Base-by-base conservation (phyloP, 2,888 invertebrate species). In the Trachelus tabidus region DNA sequence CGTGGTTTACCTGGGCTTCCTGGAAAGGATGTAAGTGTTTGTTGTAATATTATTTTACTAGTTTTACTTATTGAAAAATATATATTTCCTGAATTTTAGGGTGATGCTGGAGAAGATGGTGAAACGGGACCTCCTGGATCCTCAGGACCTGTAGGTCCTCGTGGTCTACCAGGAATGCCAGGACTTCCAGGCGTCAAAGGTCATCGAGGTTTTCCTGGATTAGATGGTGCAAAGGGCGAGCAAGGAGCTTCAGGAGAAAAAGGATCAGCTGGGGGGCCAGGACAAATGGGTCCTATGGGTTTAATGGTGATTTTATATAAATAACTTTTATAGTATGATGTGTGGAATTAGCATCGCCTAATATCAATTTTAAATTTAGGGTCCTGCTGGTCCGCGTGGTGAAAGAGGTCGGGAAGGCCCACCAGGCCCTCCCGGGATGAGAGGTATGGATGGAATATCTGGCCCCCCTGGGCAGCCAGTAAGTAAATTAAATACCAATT, bases 351-450 rank as follows among this genome's bases (percentile, higher is more conserved):
- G 23, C 56, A 56, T 23, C 23, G 15, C 9, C 2, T 23, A 56
- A 56, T 23, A 56, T 56, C 23, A 23, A 34, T 12, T 31, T 31
- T 71, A 15, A 12, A 71, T 85, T 73, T 80, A 96, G 96, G 97
- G 97, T 35, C 95, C 96, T 34, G 93, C 94, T 30, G 97, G 97
- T 68, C 93, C 96, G 11, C 93, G 97, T 82, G 97, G 97, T 9
- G 97, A 97, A 92, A 93, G 97, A 87, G 97, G 97, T 1, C 93
- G 97, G 68, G 97, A 97, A 92, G 97, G 97, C 0, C 94, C 96
- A 1, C 93, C 96, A 0, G 97, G 96, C 0, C 93, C 95, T 3
- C 95, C 95, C 0, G 97, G 97, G 11, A 92, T 96, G 79, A 93
- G 97, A 87, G 97, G 97, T 75, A 94, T 95, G 79, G 97, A 97